A percentile compares a stretch with the other conserved stretches of the same genome.
Evolutionary conservation across 2,888 invertebrate genomes (phyloP).

Genomic region (Monoplex corrugatus): DNA sequence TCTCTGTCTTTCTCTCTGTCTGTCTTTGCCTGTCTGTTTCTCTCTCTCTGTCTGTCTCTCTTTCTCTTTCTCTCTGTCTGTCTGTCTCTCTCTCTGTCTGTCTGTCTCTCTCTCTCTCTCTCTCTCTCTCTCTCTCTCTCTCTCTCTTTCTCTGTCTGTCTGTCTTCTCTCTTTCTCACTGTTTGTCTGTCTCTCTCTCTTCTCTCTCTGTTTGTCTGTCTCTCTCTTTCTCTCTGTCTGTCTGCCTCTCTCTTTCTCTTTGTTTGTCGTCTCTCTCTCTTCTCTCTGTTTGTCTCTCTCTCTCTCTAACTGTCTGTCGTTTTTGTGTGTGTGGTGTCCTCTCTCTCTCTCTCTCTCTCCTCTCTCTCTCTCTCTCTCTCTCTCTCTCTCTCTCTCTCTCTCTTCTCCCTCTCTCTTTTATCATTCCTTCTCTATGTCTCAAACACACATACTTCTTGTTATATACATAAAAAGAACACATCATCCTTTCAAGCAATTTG

Average conservation of each 20-base stretch:
- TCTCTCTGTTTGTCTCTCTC: background rate
- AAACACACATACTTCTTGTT: too few relatives aligned
- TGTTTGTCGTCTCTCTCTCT: constrained; percentile 1
- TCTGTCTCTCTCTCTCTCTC: constrained; percentile 17
- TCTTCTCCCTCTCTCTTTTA: too few relatives aligned
- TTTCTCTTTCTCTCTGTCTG: background rate
- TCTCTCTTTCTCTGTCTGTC: background rate
- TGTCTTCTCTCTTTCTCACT: too few relatives aligned
- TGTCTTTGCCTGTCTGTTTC: background rate
- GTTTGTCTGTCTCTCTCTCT: too few relatives aligned
- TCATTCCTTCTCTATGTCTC: too few relatives aligned
- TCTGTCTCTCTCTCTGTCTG: background rate
- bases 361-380: too few relatives aligned
- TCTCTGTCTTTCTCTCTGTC: background rate
- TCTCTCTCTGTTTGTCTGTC: background rate
- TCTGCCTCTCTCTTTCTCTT: background rate
- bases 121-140: background rate
- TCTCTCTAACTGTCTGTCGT: background rate
- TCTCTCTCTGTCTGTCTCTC: background rate
- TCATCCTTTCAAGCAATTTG: too few relatives aligned
- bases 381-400: too few relatives aligned
- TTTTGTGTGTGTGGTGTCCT: background rate
- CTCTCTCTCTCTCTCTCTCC: too few relatives aligned
- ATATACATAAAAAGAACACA: too few relatives aligned
- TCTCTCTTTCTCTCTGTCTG: background rate